A percentile compares a stretch with the other conserved stretches of the same genome.
Conservation (phyloP, 2,888 invertebrate species). For the Azorinus chamasolen region DNA sequence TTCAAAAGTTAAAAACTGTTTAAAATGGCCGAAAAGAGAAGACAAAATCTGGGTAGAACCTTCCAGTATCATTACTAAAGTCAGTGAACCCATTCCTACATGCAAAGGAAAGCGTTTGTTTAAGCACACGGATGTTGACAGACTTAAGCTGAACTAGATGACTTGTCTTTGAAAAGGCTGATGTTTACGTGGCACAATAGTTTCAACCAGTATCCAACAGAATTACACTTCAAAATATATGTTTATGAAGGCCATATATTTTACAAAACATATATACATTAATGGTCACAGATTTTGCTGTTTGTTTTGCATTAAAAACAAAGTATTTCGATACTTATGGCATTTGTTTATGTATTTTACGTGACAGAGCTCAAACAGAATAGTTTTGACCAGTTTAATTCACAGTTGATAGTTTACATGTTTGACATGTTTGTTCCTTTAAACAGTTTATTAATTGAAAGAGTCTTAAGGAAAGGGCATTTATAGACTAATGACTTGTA, state of each 20-base stretch:
- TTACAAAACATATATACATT: too few relatives aligned
- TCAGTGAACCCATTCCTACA: not conserved
- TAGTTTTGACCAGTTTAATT: not conserved
- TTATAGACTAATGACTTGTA: not conserved
- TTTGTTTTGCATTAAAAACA: too few relatives aligned
- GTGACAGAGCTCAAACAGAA: not conserved
- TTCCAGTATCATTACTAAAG: not conserved
- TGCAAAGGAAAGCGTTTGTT: not conserved
- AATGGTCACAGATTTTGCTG: too few relatives aligned
- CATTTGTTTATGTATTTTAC: not conserved
- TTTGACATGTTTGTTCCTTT: not conserved
- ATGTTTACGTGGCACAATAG: not conserved
- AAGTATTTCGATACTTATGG: not conserved
- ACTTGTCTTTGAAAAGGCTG: not conserved
- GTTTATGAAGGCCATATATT: too few relatives aligned
- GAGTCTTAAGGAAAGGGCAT: too few relatives aligned
- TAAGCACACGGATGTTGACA: not conserved
- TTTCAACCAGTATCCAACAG: not conserved
- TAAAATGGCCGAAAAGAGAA: not conserved
- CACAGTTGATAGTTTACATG: not conserved
- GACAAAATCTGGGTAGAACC: conserved; percentile 1
- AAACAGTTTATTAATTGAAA: not conserved
- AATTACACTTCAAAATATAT: not conserved
- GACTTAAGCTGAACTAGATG: not conserved
- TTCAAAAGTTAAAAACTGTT: not conserved